These are phyloP conservation scores for Gallinago undulata DNA, from an alignment of 2,113 vertebrate species.

Conservation along the genomic window DNA sequence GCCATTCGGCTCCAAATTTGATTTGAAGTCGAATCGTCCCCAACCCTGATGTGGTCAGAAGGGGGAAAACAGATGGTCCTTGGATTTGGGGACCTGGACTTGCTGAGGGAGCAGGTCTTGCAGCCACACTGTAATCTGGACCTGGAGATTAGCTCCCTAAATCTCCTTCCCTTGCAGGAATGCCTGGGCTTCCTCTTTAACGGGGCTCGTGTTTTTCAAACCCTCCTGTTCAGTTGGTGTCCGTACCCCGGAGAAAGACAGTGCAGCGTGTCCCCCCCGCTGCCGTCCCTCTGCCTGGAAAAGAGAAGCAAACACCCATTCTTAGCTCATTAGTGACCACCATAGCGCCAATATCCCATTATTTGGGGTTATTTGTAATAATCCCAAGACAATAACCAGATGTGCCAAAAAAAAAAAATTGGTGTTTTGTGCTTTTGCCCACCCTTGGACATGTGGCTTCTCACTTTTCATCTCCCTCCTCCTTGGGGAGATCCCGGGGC, in stretches of 20 bases:
- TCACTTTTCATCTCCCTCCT: neutral
- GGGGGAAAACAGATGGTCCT: neutral
- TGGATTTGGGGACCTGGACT: neutral
- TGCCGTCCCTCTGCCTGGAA: neutral
- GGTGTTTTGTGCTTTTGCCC: neutral
- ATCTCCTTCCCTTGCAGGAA: neutral
- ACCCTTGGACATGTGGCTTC: neutral
- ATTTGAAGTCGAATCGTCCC: neutral
- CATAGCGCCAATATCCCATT: neutral
- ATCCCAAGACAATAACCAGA: neutral
- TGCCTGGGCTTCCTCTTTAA: neutral
- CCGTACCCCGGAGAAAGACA: neutral
- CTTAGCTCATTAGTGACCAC: neutral
- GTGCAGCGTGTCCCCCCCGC: neutral
- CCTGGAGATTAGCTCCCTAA: neutral
- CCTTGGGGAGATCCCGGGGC: neutral
- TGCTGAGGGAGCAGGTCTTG: neutral
- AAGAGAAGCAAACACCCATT: neutral
- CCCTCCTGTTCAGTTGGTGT: neutral
- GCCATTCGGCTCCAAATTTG: neutral
- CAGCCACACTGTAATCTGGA: neutral
- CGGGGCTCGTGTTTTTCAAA: neutral
- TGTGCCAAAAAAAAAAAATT: neutral
- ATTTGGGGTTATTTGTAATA: neutral
- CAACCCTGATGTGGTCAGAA: neutral